These are phyloP conservation scores for Muraenolepis orangiensis DNA, from an alignment of 2,797 vertebrate species.

Conservation along the genomic window DNA sequence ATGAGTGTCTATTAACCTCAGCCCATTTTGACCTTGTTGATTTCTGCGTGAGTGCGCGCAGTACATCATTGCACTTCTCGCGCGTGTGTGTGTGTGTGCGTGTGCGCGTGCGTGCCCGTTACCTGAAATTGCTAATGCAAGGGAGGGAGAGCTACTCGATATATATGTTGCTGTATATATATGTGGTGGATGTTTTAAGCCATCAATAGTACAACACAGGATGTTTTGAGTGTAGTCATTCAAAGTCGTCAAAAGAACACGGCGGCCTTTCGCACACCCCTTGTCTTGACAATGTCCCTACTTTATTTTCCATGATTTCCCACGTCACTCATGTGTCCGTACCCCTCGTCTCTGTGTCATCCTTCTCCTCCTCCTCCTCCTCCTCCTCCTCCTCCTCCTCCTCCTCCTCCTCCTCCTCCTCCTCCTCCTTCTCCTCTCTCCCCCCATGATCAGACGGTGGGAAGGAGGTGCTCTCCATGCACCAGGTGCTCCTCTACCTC, in stretches of 20 bases:
- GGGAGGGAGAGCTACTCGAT: too few relatives aligned
- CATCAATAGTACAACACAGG: background rate
- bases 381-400: background rate
- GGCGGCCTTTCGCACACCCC: background rate
- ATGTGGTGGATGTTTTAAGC: background rate
- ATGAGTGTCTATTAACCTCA: constrained; percentile 49
- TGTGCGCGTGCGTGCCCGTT: background rate
- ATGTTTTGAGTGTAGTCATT: background rate
- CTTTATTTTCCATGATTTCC: background rate
- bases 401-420: background rate
- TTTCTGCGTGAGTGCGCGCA: constrained; percentile 9
- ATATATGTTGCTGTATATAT: background rate
- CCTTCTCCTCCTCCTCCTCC: background rate
- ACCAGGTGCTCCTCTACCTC: constrained; percentile 95
- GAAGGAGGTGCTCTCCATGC: constrained; percentile 98
- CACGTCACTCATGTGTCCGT: background rate
- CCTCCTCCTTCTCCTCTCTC: background rate
- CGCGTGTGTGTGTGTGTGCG: background rate
- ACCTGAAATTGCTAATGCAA: too few relatives aligned
- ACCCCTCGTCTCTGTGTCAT: background rate
- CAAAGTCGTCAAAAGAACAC: background rate
- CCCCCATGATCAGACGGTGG: constrained; percentile 80
- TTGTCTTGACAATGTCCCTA: background rate
- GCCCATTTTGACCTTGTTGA: constrained; percentile 30
- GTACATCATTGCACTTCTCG: too few relatives aligned